These are phyloP conservation scores for Andricus grossulariae DNA, from an alignment of 1,140 invertebrate genomes.

Conservation along the genomic window DNA sequence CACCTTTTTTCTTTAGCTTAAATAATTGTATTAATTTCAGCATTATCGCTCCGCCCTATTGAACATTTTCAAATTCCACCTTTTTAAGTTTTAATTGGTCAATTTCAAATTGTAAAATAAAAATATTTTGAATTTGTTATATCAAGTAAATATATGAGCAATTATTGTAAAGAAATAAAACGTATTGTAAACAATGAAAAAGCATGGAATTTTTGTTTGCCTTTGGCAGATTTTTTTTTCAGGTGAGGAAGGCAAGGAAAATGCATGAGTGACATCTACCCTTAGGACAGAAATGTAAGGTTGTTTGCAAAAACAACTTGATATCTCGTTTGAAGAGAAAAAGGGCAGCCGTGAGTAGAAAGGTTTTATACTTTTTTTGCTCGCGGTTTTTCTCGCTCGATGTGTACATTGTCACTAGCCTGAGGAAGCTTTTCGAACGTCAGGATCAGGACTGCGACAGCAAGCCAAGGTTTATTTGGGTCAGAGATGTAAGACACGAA, in stretches of 20 bases:
- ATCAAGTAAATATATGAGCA: no score
- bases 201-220: no score
- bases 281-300: slow-evolving; percentile 16
- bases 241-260: background rate
- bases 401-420: slow-evolving; percentile 21
- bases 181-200: no score
- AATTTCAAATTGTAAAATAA: no score
- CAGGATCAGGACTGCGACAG: slow-evolving; percentile 12
- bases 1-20: no score
- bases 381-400: background rate
- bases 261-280: slow-evolving; percentile 10
- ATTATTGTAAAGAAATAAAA: no score
- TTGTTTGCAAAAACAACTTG: slow-evolving; percentile 12
- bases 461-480: slow-evolving; percentile 25
- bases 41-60: no score
- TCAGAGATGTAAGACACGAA: slow-evolving; percentile 29
- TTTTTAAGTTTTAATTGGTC: no score
- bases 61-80: no score
- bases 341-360: slow-evolving; percentile 4
- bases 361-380: background rate
- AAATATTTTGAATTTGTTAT: no score
- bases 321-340: slow-evolving; percentile 19
- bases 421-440: slow-evolving; percentile 8
- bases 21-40: no score
- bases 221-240: background rate